Evolutionary conservation across 2,113 vertebrate species (phyloP), one percentile per base, ranked within the genome.

Genomic region (Pavo muticus): DNA sequence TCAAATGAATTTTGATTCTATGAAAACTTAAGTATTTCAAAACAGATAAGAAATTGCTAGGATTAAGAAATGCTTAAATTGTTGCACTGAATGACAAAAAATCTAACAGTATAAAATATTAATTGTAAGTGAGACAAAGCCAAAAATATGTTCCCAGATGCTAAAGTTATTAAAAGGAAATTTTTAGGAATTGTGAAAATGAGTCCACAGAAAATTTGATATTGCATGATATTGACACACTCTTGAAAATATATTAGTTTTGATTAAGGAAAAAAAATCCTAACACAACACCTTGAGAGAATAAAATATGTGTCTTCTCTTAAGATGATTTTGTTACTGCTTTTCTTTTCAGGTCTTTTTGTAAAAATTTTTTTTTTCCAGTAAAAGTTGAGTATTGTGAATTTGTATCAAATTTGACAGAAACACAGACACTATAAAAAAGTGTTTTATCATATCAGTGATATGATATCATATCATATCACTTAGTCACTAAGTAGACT

Each of bases 91-190:
- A 10, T 65, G 56, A 57, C 30, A 67, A 24, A 1, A 1, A 69
- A 14, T 25, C 3, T 37, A 54, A 29, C 2, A 32, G 2, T 44
- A 30, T 9, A 24, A 64, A 68, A 5, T 37, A 7, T 52, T 23
- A 23, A 48, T 48, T 23, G 48, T 14, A 56, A n/a, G 75, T 45
- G 11, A 37, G 1, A 40, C 42, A 54, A 86, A 44, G 9, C 0
- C 0, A 61, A 52, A 71, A 65, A 16, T 35, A 0, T 3, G 3
- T 39, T 6, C 11, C 19, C 13, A 54, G 83, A 76, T 40, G 14
- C 12, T 47, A 4, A 4, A 20, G 87, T 4, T 3, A 35, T 47
- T 25, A 24, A 69, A 35, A 9, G 45, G 21, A 69, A 47, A 27
- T 45, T 69, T 47, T 44, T 35, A 48, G 5, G 12, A 59, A 60